A percentile compares a stretch with the other conserved stretches of the same genome.
Conservation (phyloP, 2,797 vertebrate genomes). For the Sebastolobus altivelis region DNA sequence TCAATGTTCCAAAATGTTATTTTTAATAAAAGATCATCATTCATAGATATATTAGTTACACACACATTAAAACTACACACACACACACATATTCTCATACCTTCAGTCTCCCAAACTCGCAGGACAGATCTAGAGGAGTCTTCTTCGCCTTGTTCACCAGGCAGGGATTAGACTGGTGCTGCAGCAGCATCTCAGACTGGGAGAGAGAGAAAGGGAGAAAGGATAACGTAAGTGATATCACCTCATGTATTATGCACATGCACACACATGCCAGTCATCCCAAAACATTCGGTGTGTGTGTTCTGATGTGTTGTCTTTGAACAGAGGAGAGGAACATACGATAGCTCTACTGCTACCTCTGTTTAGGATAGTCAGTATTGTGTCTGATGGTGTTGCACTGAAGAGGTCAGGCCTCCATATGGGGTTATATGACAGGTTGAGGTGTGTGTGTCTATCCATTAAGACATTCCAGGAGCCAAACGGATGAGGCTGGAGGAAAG, state of each 20-base stretch:
- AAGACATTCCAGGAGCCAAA: constrained; percentile 45
- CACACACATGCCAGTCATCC: constrained; percentile 28
- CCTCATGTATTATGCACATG: constrained; percentile 21
- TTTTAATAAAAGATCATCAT: not conserved
- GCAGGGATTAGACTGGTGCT: constrained; percentile 96
- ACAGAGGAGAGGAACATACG: constrained; percentile 30
- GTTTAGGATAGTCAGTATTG: constrained; percentile 13
- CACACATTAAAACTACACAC: not conserved
- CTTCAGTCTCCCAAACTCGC: constrained; percentile 94
- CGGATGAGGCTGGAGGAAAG: constrained; percentile 25
- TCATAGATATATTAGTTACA: not conserved
- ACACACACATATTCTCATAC: constrained; percentile 24
- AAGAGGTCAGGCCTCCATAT: constrained; percentile 15
- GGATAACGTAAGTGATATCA: constrained; percentile 16
- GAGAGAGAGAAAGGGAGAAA: constrained; percentile 30
- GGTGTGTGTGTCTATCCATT: constrained; percentile 22
- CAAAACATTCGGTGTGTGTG: constrained; percentile 2
- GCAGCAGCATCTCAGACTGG: constrained; percentile 96
- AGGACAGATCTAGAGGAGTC: constrained; percentile 94
- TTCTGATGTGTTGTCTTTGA: constrained; percentile 38
- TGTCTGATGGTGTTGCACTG: constrained; percentile 30
- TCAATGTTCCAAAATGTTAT: not conserved
- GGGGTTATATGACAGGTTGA: constrained; percentile 25
- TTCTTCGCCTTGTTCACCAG: constrained; percentile 93
- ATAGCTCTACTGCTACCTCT: constrained; percentile 16